phyloP scores from a whole-genome alignment of 1,140 invertebrate genomes.

The Hypsibius dujardini region DNA sequence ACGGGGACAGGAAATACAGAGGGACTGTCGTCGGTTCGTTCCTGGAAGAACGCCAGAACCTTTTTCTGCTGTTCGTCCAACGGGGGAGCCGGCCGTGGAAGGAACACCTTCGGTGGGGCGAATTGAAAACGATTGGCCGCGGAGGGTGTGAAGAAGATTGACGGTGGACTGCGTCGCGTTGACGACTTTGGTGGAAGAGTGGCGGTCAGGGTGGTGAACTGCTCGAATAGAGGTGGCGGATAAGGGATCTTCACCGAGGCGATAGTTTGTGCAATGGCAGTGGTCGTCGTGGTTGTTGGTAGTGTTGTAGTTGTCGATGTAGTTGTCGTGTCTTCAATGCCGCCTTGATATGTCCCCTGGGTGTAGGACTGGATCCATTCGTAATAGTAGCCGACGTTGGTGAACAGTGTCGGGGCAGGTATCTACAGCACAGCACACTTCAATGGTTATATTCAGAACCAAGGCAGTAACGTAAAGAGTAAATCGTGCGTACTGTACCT shows the following conservation, averaged over 20 bases:
- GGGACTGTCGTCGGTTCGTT: slow-evolving; percentile 2
- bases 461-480: too few relatives aligned
- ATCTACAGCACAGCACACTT: too few relatives aligned
- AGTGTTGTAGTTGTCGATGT: neutral
- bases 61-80: neutral
- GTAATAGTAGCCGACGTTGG: slow-evolving; percentile 16
- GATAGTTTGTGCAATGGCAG: too few relatives aligned
- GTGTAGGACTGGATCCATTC: slow-evolving; percentile 13
- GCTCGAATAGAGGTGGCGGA: too few relatives aligned
- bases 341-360: neutral
- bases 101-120: neutral
- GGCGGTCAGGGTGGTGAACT: neutral
- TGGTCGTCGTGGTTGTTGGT: neutral
- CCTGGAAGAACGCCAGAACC: slow-evolving; percentile 11
- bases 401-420: slow-evolving; percentile 4
- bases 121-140: neutral
- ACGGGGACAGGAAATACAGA: neutral
- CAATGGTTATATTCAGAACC: too few relatives aligned
- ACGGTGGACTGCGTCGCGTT: neutral
- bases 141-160: neutral
- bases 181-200: neutral
- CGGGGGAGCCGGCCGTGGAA: neutral
- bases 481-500: neutral
- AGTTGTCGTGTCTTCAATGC: neutral
- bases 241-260: too few relatives aligned